Base-by-base conservation (phyloP, 2,797 vertebrate genomes). In the Takifugu ocellatus region DNA sequence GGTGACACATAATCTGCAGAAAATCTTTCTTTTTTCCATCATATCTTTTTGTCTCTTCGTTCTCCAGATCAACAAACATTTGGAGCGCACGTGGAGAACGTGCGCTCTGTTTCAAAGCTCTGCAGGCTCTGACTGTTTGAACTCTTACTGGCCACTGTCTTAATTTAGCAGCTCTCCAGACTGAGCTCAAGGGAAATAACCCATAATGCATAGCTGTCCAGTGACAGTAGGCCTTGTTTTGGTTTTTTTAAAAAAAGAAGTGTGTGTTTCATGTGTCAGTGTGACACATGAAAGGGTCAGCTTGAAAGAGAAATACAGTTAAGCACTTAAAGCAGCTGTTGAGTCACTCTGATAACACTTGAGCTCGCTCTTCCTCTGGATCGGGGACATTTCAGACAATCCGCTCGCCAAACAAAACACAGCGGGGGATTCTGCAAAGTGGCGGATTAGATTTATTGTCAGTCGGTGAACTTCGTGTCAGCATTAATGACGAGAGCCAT, bases 351-450 rank as follows among this genome's bases (percentile, higher is more conserved):
- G 43, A 55, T 64, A 21, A 52, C 12, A 17, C 49, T 58, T 50
- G 44, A 45, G 45, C 45, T 45, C 15, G 6, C 8, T 57, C 31
- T 25, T 66, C 57, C 63, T 63, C 63, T 15, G 48, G 21, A 24
- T 21, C 59, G 24, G 3, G 24, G 25, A 36, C 45, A 39, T 66
- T 51, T 51, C 47, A 49, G 53, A 62, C 42, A 1, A 60, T 39
- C 49, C 25, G 5, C 27, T 48, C 24, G 53, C 68, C 65, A 67
- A 74, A 51, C 59, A 39, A 71, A 75, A 63, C 65, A 65, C 2
- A 0, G 11, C 39, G 15, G 59, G 59, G 15, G 56, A 48, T 42
- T 52, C 56, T 63, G 48, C 50, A 33, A 51, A 60, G 61, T 2
- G 24, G 16, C 33, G 9, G 55, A 49, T 57, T 15, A 33, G 57